Conservation (phyloP, 2,113 vertebrate genomes). For the Epinephelus fuscoguttatus region DNA sequence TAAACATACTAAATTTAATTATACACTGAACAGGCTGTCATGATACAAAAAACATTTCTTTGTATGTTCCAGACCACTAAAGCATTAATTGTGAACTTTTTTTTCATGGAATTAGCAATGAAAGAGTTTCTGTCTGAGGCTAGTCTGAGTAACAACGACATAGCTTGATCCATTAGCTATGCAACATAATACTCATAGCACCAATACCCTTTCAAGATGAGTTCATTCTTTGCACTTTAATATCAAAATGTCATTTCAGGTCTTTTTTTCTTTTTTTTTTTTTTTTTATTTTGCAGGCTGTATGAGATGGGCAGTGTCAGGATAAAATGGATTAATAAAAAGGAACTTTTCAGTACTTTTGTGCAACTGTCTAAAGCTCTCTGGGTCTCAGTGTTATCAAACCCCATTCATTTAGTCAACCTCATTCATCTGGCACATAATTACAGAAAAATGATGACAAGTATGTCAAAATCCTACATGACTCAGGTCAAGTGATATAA, state of each 20-base stretch:
- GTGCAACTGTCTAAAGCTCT: not conserved
- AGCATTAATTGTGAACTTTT: not conserved
- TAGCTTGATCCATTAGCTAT: not conserved
- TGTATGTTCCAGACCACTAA: not conserved
- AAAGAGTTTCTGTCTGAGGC: not conserved
- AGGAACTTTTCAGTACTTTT: slow-evolving; percentile 2
- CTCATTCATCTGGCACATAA: not conserved
- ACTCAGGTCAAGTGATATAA: not conserved
- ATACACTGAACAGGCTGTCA: not conserved
- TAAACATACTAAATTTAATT: not conserved
- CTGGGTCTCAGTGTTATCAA: not conserved
- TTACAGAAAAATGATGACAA: not conserved
- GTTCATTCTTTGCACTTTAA: not conserved
- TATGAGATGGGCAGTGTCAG: not conserved
- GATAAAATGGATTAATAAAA: not conserved
- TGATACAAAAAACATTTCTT: not conserved
- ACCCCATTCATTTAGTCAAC: not conserved
- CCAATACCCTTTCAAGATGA: not conserved
- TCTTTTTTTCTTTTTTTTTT: not conserved
- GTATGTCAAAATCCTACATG: not conserved
- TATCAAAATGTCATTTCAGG: not conserved
- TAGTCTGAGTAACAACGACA: not conserved
- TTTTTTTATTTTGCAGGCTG: not conserved
- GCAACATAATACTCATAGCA: not conserved
- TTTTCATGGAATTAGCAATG: not conserved